These are phyloP conservation scores for Drosophila bocqueti DNA, from an alignment of 1,140 invertebrate genomes.

Conservation along the genomic window DNA sequence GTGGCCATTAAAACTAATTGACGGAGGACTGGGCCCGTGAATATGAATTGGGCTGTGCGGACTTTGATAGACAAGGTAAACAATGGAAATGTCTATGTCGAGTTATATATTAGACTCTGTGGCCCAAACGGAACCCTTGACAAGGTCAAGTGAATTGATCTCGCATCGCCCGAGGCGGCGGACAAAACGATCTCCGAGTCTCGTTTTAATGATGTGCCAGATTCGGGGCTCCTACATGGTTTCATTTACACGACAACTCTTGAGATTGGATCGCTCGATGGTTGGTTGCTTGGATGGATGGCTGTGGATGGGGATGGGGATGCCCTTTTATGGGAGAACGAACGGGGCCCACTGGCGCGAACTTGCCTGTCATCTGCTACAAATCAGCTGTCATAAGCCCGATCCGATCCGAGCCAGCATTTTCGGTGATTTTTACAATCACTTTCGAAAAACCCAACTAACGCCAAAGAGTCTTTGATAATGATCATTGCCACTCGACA, in stretches of 20 bases:
- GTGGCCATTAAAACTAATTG: conserved; percentile 70
- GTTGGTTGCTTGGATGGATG: conserved; percentile 10
- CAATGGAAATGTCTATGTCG: conserved; percentile 53
- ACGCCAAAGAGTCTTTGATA: conserved; percentile 58
- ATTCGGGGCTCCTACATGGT: conserved; percentile 54
- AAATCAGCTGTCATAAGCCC: conserved; percentile 80
- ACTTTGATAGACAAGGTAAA: conserved; percentile 47
- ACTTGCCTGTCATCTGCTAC: conserved; percentile 82
- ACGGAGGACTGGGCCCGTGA: conserved; percentile 23
- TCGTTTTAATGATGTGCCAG: conserved; percentile 76
- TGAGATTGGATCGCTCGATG: conserved; percentile 44
- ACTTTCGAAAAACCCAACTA: conserved; percentile 67
- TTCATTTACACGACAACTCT: conserved; percentile 61
- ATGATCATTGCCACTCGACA: conserved; percentile 62
- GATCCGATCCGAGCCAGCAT: conserved; percentile 34
- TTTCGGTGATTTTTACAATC: conserved; percentile 71
- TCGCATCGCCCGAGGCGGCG: conserved; percentile 29
- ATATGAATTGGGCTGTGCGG: conserved; percentile 22
- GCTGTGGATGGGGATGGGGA: conserved; percentile 16
- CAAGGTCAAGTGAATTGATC: conserved; percentile 69
- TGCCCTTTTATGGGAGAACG: conserved; percentile 76
- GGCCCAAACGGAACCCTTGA: conserved; percentile 42
- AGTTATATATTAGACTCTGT: conserved; percentile 15
- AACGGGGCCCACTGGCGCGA: conserved; percentile 60
- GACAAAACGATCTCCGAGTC: conserved; percentile 48